Evolutionary conservation across 2,113 vertebrate genomes (phyloP).

Genomic region (Psophia crepitans): DNA sequence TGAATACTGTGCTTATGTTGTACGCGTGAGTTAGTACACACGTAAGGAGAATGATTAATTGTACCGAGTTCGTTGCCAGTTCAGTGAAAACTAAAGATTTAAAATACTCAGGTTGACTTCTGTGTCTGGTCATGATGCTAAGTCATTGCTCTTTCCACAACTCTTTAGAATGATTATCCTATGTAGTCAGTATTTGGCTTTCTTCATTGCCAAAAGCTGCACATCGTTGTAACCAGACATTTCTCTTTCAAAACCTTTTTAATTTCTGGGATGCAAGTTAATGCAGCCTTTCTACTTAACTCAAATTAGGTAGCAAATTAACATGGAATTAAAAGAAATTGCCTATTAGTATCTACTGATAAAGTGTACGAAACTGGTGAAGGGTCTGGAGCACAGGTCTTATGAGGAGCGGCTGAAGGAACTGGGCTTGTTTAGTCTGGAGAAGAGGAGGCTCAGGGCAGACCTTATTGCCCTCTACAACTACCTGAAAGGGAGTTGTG

Average conservation of each 20-base stretch:
- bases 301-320: not conserved
- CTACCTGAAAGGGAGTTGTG: no score
- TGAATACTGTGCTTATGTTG: not conserved
- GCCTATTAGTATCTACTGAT: not conserved
- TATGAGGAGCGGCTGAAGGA: no score
- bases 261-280: not conserved
- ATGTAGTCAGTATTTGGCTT: not conserved
- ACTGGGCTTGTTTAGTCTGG: no score
- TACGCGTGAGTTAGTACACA: not conserved
- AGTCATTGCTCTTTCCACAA: not conserved
- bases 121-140: accelerated
- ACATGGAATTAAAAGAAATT: not conserved
- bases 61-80: not conserved
- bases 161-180: not conserved
- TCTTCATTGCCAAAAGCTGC: not conserved
- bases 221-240: not conserved
- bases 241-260: not conserved
- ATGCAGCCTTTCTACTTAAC: not conserved
- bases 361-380: not conserved
- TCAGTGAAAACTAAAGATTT: not conserved
- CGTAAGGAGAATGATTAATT: not conserved
- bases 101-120: not conserved
- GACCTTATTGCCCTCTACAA: no score
- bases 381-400: no score
- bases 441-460: no score